Base-by-base conservation (phyloP, 2,888 invertebrate species). In the Rhagonycha fulva region DNA sequence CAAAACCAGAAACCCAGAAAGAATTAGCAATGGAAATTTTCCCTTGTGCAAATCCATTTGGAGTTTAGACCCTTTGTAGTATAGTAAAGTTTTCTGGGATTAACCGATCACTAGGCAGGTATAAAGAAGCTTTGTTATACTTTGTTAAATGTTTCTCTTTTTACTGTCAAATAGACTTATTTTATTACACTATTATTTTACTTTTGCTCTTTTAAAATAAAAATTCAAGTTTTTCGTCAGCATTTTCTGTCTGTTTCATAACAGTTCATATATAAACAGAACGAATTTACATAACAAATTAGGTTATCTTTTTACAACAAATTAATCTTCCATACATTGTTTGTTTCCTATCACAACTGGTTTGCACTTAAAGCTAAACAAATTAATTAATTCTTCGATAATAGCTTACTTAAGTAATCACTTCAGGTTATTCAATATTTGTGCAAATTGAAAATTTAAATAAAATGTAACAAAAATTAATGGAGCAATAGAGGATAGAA, bases 11-110 rank as follows among this genome's bases (percentile, higher is more conserved):
- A 66, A 66, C 24, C 63, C 24, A 66, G 12, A 66, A 26, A 66
- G 63, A 66, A 66, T 66, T 66, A 26, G 63, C 63, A 66, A 66
- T 66, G 63, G 63, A 66, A 66, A 66, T 66, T 66, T 66, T n/a
- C 63, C n/a, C 24, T 24, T 66, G 63, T 24, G 12, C n/a, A 12
- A n/a, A 47, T 47, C 47, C 47, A 9, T 66, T 66, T 66, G 24
- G 24, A 66, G 3, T 66, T 66, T 66, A n/a, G 24, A 66, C 63
- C 63, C 24, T 66, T 24, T n/a, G 63, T 66, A 19, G 62, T 47
- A 19, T 19, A 47, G 62, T 62, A 66, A 26, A 26, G 63, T 66
- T 24, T 66, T 24, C 26, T 66, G 26, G 26, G 63, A 66, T 66
- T 66, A 66, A 24, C 63, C 26, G 63, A 66, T 66, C 26, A 24